Evolutionary conservation across 2,888 invertebrate species (phyloP).

Genomic region (Norana najaformis): DNA sequence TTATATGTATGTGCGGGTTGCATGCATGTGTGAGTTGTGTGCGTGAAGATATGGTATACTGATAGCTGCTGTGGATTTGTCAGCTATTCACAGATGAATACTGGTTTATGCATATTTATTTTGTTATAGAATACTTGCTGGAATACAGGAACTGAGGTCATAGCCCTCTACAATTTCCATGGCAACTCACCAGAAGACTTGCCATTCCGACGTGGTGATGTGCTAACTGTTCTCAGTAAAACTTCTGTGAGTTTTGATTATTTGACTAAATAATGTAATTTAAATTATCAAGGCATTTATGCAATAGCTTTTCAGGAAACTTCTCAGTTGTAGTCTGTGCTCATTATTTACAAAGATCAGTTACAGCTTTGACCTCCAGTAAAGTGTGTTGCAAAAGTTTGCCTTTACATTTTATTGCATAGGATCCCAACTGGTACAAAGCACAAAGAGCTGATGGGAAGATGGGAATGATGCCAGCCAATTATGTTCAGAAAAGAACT

Average conservation of each 20-base stretch:
- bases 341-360: too few species aligned
- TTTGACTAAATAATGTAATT: neutral
- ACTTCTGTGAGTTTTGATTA: constrained; percentile 54
- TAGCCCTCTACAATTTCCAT: constrained; percentile 60
- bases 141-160: constrained; percentile 55
- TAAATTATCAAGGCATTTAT: neutral
- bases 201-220: constrained; percentile 61
- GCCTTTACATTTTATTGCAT: neutral
- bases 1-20: too few species aligned
- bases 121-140: constrained; percentile 33
- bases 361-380: too few species aligned
- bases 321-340: neutral
- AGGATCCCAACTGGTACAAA: constrained; percentile 28
- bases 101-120: neutral
- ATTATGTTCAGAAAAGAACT: constrained; percentile 26
- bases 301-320: neutral
- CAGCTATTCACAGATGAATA: too few species aligned
- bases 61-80: too few species aligned
- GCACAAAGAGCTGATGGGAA: constrained; percentile 29
- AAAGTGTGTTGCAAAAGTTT: neutral
- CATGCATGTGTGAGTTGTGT: too few species aligned
- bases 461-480: constrained; percentile 29
- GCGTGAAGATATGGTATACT: too few species aligned
- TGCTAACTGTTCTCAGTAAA: constrained; percentile 58
- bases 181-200: constrained; percentile 62